phyloP scores from a whole-genome alignment of 2,888 invertebrate genomes.

The Leptothorax acervorum region DNA sequence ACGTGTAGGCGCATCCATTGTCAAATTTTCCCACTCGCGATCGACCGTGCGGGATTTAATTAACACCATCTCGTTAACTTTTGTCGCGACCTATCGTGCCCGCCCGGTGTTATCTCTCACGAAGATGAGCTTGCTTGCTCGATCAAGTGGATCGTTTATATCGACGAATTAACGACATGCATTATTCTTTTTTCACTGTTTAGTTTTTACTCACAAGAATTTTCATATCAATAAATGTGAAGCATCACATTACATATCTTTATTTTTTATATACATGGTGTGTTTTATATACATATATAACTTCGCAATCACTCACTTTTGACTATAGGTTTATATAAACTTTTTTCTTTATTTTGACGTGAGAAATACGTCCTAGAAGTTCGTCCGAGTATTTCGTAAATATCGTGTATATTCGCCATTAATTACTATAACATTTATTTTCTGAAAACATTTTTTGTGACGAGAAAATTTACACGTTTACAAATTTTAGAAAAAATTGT shows the following conservation, averaged over 20 bases:
- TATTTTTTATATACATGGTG: neutral
- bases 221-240: slow-evolving; percentile 2
- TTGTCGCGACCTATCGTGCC: slow-evolving; percentile 64
- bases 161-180: slow-evolving; percentile 43
- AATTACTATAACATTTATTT: slow-evolving; percentile 10
- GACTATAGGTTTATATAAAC: no score
- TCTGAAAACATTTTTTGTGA: neutral
- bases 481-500: neutral
- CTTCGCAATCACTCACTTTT: no score
- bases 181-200: slow-evolving; percentile 10
- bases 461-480: neutral
- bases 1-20: slow-evolving; percentile 64
- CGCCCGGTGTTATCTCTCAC: slow-evolving; percentile 39
- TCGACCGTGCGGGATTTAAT: slow-evolving; percentile 73
- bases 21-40: slow-evolving; percentile 73
- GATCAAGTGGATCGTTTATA: slow-evolving; percentile 46
- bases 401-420: neutral
- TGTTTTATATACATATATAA: no score
- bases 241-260: neutral
- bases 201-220: slow-evolving; percentile 14
- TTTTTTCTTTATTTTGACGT: no score
- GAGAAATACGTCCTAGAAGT: no score
- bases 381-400: no score
- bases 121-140: slow-evolving; percentile 49
- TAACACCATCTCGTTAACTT: slow-evolving; percentile 77